Percentiles rank a stretch among this genome's conserved stretches.
phyloP scores from a whole-genome alignment of 1,140 invertebrate species.

The Drosophila kurseongensis region DNA sequence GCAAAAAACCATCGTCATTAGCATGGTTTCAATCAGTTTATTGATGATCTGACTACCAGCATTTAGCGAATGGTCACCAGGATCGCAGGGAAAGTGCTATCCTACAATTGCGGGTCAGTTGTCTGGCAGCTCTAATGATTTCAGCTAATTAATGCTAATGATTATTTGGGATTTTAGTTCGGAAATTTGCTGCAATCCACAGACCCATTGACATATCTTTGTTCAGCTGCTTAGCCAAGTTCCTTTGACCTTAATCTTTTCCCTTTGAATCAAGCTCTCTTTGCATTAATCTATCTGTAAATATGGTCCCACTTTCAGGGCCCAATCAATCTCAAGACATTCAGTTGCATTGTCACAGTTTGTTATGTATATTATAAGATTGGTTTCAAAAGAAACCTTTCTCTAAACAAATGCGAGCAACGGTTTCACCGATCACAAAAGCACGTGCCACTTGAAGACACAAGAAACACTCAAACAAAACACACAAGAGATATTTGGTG shows the following conservation, averaged over 20 bases:
- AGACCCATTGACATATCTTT: neutral
- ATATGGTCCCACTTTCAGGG: slow-evolving; percentile 53
- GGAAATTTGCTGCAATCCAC: neutral
- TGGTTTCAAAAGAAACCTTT: slow-evolving; percentile 67
- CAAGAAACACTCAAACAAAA: slow-evolving; percentile 48
- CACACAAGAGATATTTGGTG: slow-evolving; percentile 19
- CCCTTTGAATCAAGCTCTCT: slow-evolving; percentile 3
- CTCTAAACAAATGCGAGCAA: slow-evolving; percentile 76
- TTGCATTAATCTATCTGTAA: slow-evolving; percentile 21
- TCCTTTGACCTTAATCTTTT: slow-evolving; percentile 41
- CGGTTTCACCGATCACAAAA: slow-evolving; percentile 76
- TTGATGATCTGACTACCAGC: slow-evolving; percentile 75
- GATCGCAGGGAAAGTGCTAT: slow-evolving; percentile 13
- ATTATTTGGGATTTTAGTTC: slow-evolving; percentile 19
- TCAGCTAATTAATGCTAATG: slow-evolving; percentile 75
- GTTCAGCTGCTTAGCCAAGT: neutral
- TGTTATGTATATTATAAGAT: slow-evolving; percentile 59
- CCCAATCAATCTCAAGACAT: slow-evolving; percentile 67
- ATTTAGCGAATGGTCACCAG: slow-evolving; percentile 50
- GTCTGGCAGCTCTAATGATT: slow-evolving; percentile 45
- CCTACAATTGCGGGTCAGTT: slow-evolving; percentile 67
- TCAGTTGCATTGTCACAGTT: slow-evolving; percentile 57
- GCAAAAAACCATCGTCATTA: slow-evolving; percentile 70
- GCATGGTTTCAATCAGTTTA: slow-evolving; percentile 77
- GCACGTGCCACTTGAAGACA: slow-evolving; percentile 76